These are phyloP conservation scores for Accipiter virgatus DNA, from an alignment of 2,113 vertebrate genomes.

Conservation along the genomic window DNA sequence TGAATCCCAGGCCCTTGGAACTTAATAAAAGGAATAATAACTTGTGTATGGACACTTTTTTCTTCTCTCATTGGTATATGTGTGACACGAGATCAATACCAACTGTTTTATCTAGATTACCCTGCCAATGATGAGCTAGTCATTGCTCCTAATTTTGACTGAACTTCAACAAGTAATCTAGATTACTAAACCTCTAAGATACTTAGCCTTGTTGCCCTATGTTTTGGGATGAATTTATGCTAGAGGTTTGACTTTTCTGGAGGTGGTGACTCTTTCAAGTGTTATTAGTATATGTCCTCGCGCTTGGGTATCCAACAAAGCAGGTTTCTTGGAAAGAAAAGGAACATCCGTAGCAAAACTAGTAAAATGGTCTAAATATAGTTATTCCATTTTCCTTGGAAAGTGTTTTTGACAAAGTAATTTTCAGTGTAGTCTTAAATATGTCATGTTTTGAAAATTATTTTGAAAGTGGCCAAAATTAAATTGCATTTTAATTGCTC, in stretches of 20 bases:
- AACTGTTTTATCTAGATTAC: neutral
- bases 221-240: neutral
- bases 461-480: neutral
- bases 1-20: neutral
- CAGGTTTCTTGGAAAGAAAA: neutral
- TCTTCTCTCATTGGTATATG: neutral
- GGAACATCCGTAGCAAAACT: neutral
- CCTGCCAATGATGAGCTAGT: neutral
- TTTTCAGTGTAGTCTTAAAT: neutral
- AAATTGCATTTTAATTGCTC: neutral
- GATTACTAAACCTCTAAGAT: neutral
- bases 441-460: neutral
- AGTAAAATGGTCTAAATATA: neutral
- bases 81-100: neutral
- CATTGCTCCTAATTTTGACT: neutral
- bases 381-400: neutral
- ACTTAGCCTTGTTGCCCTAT: neutral
- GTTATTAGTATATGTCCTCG: fast-evolving
- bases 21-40: neutral
- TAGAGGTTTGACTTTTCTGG: neutral
- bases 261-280: neutral
- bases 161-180: neutral
- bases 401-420: neutral
- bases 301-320: neutral
- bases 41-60: neutral